phyloP scores from a whole-genome alignment of 2,888 invertebrate genomes.

The Chrysolina haemoptera region DNA sequence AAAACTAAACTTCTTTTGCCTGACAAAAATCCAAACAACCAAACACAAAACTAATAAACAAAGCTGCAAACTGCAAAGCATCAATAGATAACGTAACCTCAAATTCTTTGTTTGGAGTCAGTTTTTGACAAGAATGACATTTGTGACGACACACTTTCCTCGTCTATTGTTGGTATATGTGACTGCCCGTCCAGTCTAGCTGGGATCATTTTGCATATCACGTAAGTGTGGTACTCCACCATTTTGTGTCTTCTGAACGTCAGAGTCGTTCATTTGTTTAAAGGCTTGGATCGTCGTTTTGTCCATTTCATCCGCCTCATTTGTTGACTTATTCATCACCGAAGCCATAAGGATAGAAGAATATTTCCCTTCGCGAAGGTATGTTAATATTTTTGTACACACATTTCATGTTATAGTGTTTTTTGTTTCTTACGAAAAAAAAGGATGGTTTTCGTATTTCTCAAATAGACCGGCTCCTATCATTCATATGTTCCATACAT shows the following conservation, averaged over 20 bases:
- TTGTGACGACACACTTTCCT: too few relatives aligned
- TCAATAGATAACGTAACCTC: too few relatives aligned
- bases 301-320: neutral
- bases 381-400: neutral
- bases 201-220: neutral
- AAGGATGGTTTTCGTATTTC: constrained; percentile 1
- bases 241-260: too few relatives aligned
- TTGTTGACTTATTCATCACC: neutral
- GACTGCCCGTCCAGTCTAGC: neutral
- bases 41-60: too few relatives aligned
- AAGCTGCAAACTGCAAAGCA: too few relatives aligned
- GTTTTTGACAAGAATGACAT: too few relatives aligned
- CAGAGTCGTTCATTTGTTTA: too few relatives aligned
- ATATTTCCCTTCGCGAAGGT: neutral
- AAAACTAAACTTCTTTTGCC: neutral
- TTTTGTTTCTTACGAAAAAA: neutral
- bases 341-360: neutral
- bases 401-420: neutral
- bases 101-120: too few relatives aligned
- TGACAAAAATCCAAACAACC: too few relatives aligned
- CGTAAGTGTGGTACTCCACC: neutral
- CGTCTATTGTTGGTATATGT: neutral
- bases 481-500: neutral
- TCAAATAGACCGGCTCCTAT: neutral
- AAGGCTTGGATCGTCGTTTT: neutral